These are phyloP conservation scores for Temnopleurus reevesii DNA, from an alignment of 53 echinoderm and acorn worm genomes.

Conservation along the genomic window DNA sequence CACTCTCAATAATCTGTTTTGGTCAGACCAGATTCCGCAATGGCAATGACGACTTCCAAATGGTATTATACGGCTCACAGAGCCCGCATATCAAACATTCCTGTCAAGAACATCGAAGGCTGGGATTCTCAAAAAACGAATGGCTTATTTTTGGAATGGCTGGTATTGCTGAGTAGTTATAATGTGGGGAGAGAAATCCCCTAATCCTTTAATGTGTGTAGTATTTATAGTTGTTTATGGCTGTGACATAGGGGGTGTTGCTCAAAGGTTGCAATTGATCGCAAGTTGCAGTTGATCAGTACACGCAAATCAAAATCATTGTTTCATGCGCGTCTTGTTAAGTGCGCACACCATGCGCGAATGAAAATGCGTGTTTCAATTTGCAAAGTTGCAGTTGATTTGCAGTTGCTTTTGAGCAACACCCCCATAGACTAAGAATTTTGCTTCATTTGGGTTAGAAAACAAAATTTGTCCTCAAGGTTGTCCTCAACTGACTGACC, in stretches of 20 bases:
- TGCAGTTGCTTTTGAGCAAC: too few species aligned
- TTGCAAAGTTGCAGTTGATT: too few species aligned
- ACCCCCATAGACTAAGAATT: too few species aligned
- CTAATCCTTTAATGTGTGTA: not conserved
- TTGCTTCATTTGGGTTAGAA: too few species aligned
- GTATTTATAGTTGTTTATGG: not conserved
- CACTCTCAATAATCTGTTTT: conserved; percentile 33
- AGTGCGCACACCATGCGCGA: too few species aligned
- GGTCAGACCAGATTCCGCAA: not conserved
- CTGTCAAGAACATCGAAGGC: not conserved
- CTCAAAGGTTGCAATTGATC: not conserved
- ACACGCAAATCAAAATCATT: too few species aligned
- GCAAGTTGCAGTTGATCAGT: too few species aligned
- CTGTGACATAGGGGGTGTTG: not conserved
- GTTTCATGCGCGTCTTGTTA: too few species aligned
- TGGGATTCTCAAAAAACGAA: not conserved
- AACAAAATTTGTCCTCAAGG: too few species aligned
- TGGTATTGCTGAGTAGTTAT: not conserved
- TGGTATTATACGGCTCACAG: conserved; percentile 3
- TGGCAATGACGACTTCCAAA: conserved; percentile 20
- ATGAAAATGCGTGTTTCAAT: too few species aligned
- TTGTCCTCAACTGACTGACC: too few species aligned
- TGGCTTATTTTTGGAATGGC: not conserved
- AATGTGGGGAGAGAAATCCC: not conserved
- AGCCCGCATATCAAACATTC: conserved; percentile 21